Evolutionary conservation across 2,113 vertebrate species (phyloP).

Genomic region (Pterocles orientalis): DNA sequence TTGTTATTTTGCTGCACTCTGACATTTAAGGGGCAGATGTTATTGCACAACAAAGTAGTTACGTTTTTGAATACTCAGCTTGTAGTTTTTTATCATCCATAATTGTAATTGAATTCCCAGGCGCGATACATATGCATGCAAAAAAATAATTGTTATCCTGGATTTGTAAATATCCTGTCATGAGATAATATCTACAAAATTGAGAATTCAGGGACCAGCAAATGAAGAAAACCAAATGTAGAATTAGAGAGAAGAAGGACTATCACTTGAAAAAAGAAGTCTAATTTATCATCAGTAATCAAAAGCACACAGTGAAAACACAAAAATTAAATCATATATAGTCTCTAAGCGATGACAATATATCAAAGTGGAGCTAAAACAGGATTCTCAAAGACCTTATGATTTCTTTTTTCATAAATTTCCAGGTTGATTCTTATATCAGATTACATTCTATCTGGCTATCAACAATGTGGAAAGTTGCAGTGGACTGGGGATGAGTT

Average conservation of each 20-base stretch:
- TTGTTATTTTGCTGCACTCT: neutral
- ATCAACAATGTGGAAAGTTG: neutral
- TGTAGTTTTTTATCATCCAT: neutral
- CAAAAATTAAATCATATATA: neutral
- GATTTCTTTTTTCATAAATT: neutral
- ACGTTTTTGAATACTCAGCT: neutral
- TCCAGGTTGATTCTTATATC: neutral
- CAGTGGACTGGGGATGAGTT: neutral
- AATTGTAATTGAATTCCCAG: neutral
- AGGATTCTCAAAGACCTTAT: neutral
- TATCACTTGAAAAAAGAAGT: accelerated
- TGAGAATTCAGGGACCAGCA: neutral
- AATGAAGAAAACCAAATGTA: neutral
- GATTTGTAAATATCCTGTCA: neutral
- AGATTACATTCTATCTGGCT: neutral
- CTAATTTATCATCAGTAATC: neutral
- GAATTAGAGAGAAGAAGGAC: neutral
- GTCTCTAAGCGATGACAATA: neutral
- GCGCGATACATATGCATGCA: neutral
- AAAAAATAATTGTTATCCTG: neutral
- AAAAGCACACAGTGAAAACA: accelerated
- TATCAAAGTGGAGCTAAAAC: neutral
- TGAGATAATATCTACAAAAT: neutral
- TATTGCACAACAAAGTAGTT: neutral
- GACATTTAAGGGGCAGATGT: neutral